Evolutionary conservation across 1,140 invertebrate genomes (phyloP).

Genomic region (Achatina immaculata): DNA sequence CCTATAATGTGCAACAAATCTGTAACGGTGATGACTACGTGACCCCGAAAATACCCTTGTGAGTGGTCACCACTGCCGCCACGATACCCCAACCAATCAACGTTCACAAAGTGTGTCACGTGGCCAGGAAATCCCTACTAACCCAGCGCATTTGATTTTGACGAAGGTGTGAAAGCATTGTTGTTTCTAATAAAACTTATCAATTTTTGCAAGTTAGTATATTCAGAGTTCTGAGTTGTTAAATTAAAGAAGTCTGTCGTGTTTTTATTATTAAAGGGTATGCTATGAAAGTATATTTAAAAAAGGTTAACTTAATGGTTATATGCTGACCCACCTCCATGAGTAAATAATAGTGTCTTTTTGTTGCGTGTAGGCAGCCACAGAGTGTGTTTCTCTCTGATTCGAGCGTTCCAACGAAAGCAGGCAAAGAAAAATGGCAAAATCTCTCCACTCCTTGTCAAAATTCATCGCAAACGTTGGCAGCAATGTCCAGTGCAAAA

Average conservation of each 20-base stretch:
- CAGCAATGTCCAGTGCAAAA: constrained; percentile 52
- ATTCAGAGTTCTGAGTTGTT: no score
- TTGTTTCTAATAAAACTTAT: not conserved
- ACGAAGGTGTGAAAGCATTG: not conserved
- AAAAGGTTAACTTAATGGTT: no score
- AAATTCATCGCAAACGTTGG: constrained; percentile 55
- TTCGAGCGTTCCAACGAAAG: not conserved
- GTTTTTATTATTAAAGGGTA: no score
- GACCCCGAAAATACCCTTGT: constrained; percentile 23
- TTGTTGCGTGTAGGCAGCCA: not conserved
- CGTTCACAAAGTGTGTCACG: not conserved
- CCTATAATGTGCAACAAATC: not conserved
- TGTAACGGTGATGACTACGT: not conserved
- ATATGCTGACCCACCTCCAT: no score
- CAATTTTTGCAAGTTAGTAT: no score
- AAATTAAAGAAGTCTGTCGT: no score
- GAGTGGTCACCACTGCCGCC: constrained; percentile 38
- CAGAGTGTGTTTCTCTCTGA: not conserved
- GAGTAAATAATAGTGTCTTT: not conserved
- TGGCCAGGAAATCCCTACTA: constrained; percentile 24
- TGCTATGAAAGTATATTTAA: no score
- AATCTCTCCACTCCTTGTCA: constrained; percentile 54
- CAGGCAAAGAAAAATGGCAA: constrained; percentile 57
- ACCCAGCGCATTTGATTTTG: not conserved
- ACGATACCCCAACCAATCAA: constrained; percentile 27